Percentiles rank a stretch among this genome's conserved stretches.
Evolutionary conservation across 2,113 vertebrate species (phyloP).

Genomic region (Talpa occidentalis): DNA sequence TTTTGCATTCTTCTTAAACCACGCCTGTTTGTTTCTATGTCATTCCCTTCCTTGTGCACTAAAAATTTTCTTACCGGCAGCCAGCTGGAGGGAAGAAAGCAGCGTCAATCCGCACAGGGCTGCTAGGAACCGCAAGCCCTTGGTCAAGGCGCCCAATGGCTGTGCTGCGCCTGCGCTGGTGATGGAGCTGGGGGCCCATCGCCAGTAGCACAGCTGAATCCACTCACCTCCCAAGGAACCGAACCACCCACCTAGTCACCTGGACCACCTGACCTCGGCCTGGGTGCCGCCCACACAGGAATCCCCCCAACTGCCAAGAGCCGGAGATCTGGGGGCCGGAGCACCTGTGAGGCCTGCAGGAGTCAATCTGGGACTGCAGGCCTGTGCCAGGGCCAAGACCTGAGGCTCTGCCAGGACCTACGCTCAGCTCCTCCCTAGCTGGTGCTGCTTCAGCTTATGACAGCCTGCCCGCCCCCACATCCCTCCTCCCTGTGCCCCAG

Average conservation of each 20-base stretch:
- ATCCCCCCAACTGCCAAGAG: conserved; percentile 30
- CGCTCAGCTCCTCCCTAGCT: conserved; percentile 82
- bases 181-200: no score
- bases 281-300: conserved; percentile 76
- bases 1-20: not conserved
- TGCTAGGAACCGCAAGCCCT: not conserved
- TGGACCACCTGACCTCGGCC: not conserved
- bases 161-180: rapidly evolving
- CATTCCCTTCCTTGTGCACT: not conserved
- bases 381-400: not conserved
- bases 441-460: conserved; percentile 83
- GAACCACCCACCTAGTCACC: no score
- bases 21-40: not conserved
- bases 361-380: conserved; percentile 88
- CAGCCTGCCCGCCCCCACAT: not conserved
- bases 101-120: rapidly evolving
- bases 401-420: conserved; percentile 71
- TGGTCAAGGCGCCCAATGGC: rapidly evolving
- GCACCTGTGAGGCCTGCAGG: conserved; percentile 85
- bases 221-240: no score
- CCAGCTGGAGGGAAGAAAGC: not conserved
- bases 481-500: conserved; percentile 72
- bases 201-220: no score
- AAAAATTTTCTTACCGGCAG: not conserved
- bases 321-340: conserved; percentile 86